A percentile compares a stretch with the other conserved stretches of the same genome.
phyloP scores from a whole-genome alignment of 2,888 invertebrate species.

The Paralinhomoeus sp. region DNA sequence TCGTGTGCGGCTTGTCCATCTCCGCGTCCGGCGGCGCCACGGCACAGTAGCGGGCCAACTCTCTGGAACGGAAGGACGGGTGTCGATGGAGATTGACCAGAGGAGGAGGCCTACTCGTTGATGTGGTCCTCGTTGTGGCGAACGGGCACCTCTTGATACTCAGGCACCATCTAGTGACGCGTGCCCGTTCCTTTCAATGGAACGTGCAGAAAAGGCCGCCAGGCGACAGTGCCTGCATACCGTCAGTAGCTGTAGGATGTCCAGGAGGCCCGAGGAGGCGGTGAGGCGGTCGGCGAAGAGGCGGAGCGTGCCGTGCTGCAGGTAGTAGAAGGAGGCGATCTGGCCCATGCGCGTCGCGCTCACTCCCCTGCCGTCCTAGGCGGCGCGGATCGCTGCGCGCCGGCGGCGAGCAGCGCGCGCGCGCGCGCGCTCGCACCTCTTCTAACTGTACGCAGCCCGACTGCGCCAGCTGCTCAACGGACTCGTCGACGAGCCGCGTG shows the following conservation, averaged over 20 bases:
- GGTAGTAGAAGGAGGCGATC: constrained; percentile 85
- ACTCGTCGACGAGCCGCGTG: constrained; percentile 53
- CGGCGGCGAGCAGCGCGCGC: neutral
- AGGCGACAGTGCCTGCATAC: constrained; percentile 6
- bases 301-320: constrained; percentile 68
- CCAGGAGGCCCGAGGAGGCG: constrained; percentile 42
- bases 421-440: constrained; percentile 28
- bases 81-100: neutral
- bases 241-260: constrained; percentile 48
- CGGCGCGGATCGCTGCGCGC: too few species aligned
- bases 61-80: constrained; percentile 33
- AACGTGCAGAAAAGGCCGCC: too few species aligned
- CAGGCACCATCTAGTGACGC: constrained; percentile 44
- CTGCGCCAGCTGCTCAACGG: constrained; percentile 44
- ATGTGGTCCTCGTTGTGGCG: constrained; percentile 85
- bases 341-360: constrained; percentile 57
- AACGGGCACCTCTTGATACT: constrained; percentile 75
- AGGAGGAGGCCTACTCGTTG: constrained; percentile 47
- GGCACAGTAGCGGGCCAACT: constrained; percentile 52
- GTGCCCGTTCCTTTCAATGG: too few species aligned
- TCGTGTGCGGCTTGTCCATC: constrained; percentile 74
- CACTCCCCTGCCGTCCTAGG: constrained; percentile 39
- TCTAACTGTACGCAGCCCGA: constrained; percentile 57
- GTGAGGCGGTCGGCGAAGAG: constrained; percentile 49
- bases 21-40: constrained; percentile 46